Conservation (phyloP, 2,888 invertebrate genomes). For the Cheilosia scutellata region DNA sequence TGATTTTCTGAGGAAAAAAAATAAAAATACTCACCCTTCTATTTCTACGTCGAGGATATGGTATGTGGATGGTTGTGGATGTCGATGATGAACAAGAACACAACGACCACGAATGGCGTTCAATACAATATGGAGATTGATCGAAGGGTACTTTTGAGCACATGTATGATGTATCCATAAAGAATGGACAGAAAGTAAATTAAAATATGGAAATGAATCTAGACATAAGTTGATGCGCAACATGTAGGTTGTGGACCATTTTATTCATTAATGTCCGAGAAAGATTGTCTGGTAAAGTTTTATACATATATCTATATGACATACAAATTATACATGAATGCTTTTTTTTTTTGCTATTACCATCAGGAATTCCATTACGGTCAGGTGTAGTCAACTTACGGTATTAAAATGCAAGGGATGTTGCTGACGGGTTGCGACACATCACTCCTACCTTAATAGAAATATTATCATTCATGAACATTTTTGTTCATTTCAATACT, state of each 20-base stretch:
- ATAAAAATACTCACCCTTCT: background rate
- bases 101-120: background rate
- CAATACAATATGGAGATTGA: conserved; percentile 7
- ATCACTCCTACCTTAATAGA: no score
- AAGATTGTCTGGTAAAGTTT: no score
- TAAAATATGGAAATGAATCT: conserved; percentile 43
- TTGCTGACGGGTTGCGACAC: no score
- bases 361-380: no score
- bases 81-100: no score
- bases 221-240: background rate
- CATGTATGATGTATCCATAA: background rate
- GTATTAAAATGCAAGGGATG: no score
- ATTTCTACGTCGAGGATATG: background rate
- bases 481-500: no score
- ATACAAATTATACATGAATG: no score
- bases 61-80: background rate
- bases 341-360: no score
- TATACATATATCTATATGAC: no score
- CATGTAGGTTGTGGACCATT: background rate
- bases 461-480: no score
- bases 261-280: background rate
- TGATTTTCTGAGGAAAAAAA: conserved; percentile 12
- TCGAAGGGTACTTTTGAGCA: conserved; percentile 20
- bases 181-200: conserved; percentile 14
- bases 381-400: no score